Conservation (phyloP, 1,140 invertebrate species). For the Stenopsyche tienmushanensis region DNA sequence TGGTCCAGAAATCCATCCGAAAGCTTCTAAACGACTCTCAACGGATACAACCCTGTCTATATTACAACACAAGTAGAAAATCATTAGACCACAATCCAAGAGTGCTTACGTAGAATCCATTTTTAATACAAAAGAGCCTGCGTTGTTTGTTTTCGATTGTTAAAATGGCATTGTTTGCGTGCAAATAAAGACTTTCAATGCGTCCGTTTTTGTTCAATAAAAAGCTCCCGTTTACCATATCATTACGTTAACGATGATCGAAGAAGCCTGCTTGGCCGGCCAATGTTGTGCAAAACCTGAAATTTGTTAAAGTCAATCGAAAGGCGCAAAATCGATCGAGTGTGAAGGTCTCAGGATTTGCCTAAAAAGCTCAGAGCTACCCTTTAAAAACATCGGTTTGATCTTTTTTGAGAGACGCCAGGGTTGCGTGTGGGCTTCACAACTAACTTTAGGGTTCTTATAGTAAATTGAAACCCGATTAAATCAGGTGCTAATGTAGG, state of each 20-base stretch:
- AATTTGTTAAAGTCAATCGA: conserved; percentile 25
- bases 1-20: neutral
- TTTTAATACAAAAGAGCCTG: no score
- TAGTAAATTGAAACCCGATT: no score
- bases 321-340: conserved; percentile 11
- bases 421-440: no score
- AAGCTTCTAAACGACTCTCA: neutral
- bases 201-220: neutral
- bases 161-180: no score
- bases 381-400: conserved; percentile 11
- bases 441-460: no score
- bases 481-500: no score
- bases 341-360: conserved; percentile 9
- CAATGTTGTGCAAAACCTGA: conserved; percentile 25
- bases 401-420: conserved; percentile 12
- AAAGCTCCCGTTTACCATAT: conserved; percentile 5
- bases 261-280: conserved; percentile 10
- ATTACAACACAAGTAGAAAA: neutral
- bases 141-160: no score
- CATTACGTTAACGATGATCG: conserved; percentile 16
- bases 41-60: neutral
- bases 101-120: no score
- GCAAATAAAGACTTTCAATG: no score
- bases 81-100: neutral
- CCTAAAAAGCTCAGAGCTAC: conserved; percentile 12